phyloP scores from a whole-genome alignment of 2,113 vertebrate genomes.

The Philantomba maxwellii region DNA sequence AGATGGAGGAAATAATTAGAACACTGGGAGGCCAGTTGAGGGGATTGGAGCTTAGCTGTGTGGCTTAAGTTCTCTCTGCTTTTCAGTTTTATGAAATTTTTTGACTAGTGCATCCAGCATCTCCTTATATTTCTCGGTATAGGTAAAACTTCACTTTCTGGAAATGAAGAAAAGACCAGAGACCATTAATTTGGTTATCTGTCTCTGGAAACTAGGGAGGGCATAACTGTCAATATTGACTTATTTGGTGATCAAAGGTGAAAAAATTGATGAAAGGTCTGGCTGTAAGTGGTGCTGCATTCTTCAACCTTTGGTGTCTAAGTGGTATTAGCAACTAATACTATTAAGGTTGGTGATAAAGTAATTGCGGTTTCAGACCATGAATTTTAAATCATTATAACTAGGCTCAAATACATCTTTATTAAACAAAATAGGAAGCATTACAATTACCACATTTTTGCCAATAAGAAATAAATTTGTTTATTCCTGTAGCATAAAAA shows the following conservation, averaged over 20 bases:
- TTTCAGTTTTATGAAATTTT: neutral
- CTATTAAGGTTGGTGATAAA: neutral
- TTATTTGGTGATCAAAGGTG: neutral
- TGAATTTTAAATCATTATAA: neutral
- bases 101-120: neutral
- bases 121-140: neutral
- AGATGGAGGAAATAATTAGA: neutral
- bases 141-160: neutral
- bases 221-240: neutral
- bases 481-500: neutral
- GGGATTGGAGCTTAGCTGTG: neutral
- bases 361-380: neutral
- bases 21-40: neutral
- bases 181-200: neutral
- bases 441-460: neutral
- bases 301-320: neutral
- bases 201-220: neutral
- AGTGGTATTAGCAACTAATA: neutral
- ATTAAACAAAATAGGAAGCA: neutral
- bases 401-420: neutral
- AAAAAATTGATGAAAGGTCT: neutral
- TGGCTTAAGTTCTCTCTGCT: neutral
- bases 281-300: neutral
- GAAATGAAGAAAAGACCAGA: neutral
- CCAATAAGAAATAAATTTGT: neutral